phyloP scores from a whole-genome alignment of 2,888 invertebrate species.

The Chymomyza procnemis region DNA sequence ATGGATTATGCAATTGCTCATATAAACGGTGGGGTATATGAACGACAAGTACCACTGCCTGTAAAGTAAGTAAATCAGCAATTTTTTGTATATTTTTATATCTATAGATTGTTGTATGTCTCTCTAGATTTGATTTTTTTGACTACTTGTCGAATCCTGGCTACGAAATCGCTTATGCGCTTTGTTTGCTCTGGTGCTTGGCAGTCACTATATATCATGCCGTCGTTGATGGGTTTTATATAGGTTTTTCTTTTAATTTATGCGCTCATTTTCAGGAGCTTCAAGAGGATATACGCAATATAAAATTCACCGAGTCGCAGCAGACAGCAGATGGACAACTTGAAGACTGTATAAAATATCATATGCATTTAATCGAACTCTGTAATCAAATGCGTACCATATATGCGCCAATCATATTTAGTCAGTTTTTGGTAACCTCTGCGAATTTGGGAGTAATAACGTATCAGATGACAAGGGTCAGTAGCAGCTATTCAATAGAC shows the following conservation, averaged over 20 bases:
- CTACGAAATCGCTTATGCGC: constrained; percentile 64
- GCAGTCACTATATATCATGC: constrained; percentile 64
- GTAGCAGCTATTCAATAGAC: constrained; percentile 20
- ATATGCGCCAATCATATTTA: constrained; percentile 73
- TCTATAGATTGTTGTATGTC: background rate
- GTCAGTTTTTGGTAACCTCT: constrained; percentile 76
- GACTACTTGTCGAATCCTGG: constrained; percentile 63
- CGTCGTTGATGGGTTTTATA: constrained; percentile 73
- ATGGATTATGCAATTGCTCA: constrained; percentile 54
- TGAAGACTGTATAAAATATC: constrained; percentile 58
- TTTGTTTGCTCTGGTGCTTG: constrained; percentile 58
- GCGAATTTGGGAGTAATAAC: constrained; percentile 74
- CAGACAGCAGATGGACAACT: constrained; percentile 33
- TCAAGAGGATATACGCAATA: constrained; percentile 51
- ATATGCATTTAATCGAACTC: constrained; percentile 60
- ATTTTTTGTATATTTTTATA: background rate
- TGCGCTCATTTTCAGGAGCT: constrained; percentile 70
- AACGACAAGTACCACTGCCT: constrained; percentile 72
- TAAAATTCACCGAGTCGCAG: constrained; percentile 21
- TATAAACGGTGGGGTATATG: constrained; percentile 32
- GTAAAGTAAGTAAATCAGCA: constrained; percentile 66
- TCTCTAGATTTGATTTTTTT: constrained; percentile 64
- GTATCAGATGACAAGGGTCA: constrained; percentile 72
- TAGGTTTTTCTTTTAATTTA: constrained; percentile 72
- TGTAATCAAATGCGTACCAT: constrained; percentile 54